Base-by-base conservation (phyloP, 2,888 invertebrate genomes). In the Noctuana brunneofusca region DNA sequence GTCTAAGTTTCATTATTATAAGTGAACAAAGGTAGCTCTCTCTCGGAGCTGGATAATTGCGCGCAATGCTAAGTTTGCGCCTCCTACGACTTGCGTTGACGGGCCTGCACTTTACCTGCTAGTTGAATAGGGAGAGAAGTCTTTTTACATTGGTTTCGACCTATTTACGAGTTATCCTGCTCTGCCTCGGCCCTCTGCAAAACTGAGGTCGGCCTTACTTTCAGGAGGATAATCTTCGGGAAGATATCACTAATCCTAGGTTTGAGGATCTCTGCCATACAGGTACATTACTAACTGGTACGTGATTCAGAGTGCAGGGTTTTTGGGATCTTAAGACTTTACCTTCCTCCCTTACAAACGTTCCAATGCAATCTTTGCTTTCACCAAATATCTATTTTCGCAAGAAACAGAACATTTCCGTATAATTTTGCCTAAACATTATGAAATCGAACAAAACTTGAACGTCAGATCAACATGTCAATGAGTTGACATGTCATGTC, bases 1-100 rank as follows among this genome's bases (percentile, higher is more conserved):
- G 41, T 41, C 41, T 41, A 73, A 79, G 76, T 77, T 41, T 41
- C 41, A 41, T 41, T 41, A 41, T 41, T 41, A 6, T 38, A 14
- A 2, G 38, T 38, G 38, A 38, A 38, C 14, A 38, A 14, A 38
- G 38, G 30, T 30, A 30, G 30, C 30, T 3, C 6, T 14, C 14
- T 6, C 38, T 14, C 38, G 38, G 16, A 14, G 30, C 0, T 38
- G 38, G 14, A 12, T 38, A 38, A 38, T 38, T 38, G 38, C 14
- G 14, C 38, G 38, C 38, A 38, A 6, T 38, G 38, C 14, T 12
- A 38, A 38, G 38, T 38, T 38, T 38, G 38, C 14, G 38, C 14
- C 38, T 14, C 14, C 14, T 8, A 5, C 38, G 38, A 14, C 38
- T 38, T 38, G 5, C 38, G 38, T 14, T 14, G 6, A 38, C 38